Conservation (phyloP, 2,113 vertebrate species). For the Rhipidura dahli region DNA sequence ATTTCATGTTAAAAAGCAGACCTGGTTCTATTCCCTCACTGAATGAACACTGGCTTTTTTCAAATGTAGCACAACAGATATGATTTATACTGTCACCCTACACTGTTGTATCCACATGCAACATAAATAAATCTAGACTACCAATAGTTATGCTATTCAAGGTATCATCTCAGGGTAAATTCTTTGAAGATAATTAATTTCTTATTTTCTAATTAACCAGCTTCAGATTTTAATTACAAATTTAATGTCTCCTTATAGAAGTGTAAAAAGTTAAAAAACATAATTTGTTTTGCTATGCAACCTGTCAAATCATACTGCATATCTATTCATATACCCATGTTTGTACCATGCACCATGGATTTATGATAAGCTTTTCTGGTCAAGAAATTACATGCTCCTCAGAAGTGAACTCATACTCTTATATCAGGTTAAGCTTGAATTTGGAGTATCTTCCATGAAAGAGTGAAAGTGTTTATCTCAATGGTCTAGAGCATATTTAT, state of each 20-base stretch:
- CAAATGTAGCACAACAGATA: neutral
- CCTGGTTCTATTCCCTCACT: neutral
- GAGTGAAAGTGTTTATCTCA: neutral
- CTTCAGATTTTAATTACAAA: neutral
- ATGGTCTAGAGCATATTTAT: neutral
- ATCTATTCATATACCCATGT: neutral
- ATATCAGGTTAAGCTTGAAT: neutral
- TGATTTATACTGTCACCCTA: neutral
- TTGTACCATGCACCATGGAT: neutral
- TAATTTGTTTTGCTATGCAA: neutral
- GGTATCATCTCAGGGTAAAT: neutral
- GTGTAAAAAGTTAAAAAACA: neutral
- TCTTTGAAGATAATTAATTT: neutral
- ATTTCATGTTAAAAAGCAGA: neutral
- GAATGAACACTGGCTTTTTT: neutral
- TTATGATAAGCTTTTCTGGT: neutral
- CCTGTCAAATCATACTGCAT: neutral
- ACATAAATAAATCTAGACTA: neutral
- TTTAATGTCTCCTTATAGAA: neutral
- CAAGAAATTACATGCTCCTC: neutral
- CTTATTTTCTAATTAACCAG: neutral
- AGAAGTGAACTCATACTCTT: neutral
- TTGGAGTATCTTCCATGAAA: accelerated
- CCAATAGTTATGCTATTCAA: neutral
- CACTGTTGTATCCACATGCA: neutral